Evolutionary conservation across 2,797 vertebrate species (phyloP).

Genomic region (Phyllotis vaccarum): DNA sequence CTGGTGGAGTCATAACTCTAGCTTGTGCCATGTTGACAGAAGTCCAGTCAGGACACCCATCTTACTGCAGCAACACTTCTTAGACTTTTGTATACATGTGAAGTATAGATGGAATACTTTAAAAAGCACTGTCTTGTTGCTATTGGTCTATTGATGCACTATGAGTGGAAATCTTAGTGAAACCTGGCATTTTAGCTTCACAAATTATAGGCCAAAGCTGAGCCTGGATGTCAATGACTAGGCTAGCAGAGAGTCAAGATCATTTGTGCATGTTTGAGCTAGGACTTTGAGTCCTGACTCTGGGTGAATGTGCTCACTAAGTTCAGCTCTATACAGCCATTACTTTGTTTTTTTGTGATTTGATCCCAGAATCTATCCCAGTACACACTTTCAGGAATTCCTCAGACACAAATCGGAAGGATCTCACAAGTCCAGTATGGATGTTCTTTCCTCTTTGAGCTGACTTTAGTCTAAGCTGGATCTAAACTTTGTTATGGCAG

Average conservation of each 20-base stretch:
- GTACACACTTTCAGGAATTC: background rate
- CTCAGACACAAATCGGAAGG: background rate
- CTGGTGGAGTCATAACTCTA: background rate
- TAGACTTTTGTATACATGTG: background rate
- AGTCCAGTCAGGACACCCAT: background rate
- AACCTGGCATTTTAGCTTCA: background rate
- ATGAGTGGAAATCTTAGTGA: background rate
- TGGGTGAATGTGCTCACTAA: slow-evolving; percentile 12
- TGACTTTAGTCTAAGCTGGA: background rate
- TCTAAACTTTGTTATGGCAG: background rate
- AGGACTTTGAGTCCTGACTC: slow-evolving; percentile 17
- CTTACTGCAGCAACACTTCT: background rate
- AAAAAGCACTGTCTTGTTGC: background rate
- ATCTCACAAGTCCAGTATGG: background rate
- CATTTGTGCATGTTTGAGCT: background rate
- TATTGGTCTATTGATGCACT: background rate
- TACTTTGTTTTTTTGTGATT: background rate
- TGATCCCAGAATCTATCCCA: background rate
- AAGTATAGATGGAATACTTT: background rate
- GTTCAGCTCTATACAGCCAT: background rate
- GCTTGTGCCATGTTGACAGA: background rate
- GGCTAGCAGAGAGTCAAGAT: background rate
- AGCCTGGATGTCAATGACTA: background rate
- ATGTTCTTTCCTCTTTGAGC: background rate
- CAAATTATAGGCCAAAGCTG: background rate